These are phyloP conservation scores for Zaprionus ghesquierei DNA, from an alignment of 1,140 invertebrate species.

Conservation along the genomic window DNA sequence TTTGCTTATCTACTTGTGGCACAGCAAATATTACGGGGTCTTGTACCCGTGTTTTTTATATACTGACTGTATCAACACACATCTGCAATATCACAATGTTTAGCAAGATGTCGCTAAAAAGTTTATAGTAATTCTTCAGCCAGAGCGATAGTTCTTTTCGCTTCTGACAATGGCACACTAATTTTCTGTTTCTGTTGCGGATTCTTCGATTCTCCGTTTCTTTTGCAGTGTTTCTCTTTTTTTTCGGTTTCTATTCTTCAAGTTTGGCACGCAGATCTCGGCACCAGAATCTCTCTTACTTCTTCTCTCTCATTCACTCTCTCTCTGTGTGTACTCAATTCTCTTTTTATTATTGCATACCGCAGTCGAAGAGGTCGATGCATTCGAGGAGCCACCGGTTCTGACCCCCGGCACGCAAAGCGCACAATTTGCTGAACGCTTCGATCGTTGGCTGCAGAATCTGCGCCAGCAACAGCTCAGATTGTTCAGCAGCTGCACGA, in stretches of 20 bases:
- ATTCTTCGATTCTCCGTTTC: not conserved
- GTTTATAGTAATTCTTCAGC: constrained; percentile 43
- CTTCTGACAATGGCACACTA: constrained; percentile 68
- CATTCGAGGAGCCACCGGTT: constrained; percentile 45
- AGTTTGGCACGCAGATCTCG: constrained; percentile 37
- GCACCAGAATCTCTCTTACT: constrained; percentile 39
- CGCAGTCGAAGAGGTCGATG: constrained; percentile 45
- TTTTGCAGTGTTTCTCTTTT: not conserved
- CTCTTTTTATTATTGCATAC: constrained; percentile 57
- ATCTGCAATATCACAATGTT: constrained; percentile 67
- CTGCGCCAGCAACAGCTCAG: constrained; percentile 64
- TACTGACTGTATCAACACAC: constrained; percentile 28
- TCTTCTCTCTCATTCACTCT: constrained; percentile 23
- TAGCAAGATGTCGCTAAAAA: constrained; percentile 79
- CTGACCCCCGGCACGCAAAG: constrained; percentile 58
- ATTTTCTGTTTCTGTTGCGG: constrained; percentile 49
- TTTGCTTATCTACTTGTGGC: constrained; percentile 27
- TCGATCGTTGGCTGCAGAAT: constrained; percentile 69
- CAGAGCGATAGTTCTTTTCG: constrained; percentile 26
- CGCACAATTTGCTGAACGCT: constrained; percentile 60
- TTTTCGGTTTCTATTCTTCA: constrained; percentile 22
- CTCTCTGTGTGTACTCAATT: constrained; percentile 32
- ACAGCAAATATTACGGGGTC: constrained; percentile 2
- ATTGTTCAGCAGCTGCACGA: constrained; percentile 69
- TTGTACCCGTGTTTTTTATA: constrained; percentile 4